phyloP scores from a whole-genome alignment of 2,888 invertebrate species.

The Ectobius pallidus region DNA sequence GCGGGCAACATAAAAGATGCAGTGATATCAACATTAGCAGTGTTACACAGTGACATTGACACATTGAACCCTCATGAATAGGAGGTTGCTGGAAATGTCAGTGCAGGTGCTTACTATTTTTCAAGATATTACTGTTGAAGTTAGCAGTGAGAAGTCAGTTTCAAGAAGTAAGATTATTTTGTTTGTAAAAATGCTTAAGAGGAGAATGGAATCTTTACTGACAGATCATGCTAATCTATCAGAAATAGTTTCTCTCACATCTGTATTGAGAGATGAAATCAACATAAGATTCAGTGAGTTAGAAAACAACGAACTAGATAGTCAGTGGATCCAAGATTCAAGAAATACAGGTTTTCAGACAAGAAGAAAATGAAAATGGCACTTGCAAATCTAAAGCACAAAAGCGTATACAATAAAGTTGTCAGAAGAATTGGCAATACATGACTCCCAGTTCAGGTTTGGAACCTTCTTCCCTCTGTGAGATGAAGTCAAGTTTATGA shows the following conservation, averaged over 20 bases:
- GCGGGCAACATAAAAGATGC: background rate
- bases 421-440: background rate
- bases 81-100: conserved; percentile 32
- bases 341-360: background rate
- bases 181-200: background rate
- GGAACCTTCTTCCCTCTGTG: conserved; percentile 16
- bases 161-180: conserved; percentile 20
- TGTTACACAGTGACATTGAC: background rate
- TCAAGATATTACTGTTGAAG: conserved; percentile 34
- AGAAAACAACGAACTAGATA: background rate
- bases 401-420: background rate
- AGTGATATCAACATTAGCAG: background rate
- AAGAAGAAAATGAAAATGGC: background rate
- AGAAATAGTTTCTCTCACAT: background rate
- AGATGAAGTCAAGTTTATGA: conserved; percentile 34
- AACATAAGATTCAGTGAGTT: background rate
- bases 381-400: background rate
- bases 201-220: background rate
- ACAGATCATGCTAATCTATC: background rate
- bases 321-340: conserved; percentile 13
- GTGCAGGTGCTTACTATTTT: conserved; percentile 39
- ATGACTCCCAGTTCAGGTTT: background rate
- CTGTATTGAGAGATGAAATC: background rate
- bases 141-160: conserved; percentile 40
- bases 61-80: conserved; percentile 35